Evolutionary conservation across 2,113 vertebrate genomes (phyloP), one percentile per base, ranked within the genome.

Genomic region (Globicephala melas): DNA sequence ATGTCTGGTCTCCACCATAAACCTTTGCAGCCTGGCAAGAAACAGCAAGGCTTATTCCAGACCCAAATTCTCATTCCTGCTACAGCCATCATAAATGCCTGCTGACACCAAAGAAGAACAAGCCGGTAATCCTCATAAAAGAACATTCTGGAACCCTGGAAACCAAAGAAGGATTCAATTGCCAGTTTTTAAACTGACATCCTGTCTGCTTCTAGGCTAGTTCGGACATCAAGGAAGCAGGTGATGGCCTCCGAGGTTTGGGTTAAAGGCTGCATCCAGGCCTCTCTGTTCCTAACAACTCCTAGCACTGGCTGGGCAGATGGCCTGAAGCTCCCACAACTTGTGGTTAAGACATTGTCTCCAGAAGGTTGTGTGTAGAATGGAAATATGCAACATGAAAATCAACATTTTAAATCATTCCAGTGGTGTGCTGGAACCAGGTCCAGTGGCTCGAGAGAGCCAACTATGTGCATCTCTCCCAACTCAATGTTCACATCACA

Each of bases 41-140:
- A 97, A 98, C 95, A 93, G 53, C 94, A 2, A 90, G 81, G 97
- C 94, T 47, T 98, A 97, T 97, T 98, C 98, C 97, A 98, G 97
- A 98, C 96, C 96, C 92, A 97, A 97, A 97, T 98, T 98, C 97
- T 98, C 96, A 97, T 97, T 98, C 93, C 97, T 98, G 97, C 98
- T 98, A 96, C 95, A 98, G 96, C 97, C 97, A 97, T 98, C 98
- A 98, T 97, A 98, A 98, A 98, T 88, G 97, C 97, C 98, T 97
- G 96, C 97, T 88, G 98, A 98, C 98, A 98, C 97, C 97, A 98
- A 98, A 98, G 97, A 97, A 98, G 97, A 98, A 96, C 98, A 98
- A 98, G 98, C 95, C 97, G 98, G 94, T 96, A 97, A 98, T 97
- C 97, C 98, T 98, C 97, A 98, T 98, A 98, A 98, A 98, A 98